A percentile compares a stretch with the other conserved stretches of the same genome.
phyloP scores from a whole-genome alignment of 2,797 vertebrate species.

The Coregonus ussuriensis region DNA sequence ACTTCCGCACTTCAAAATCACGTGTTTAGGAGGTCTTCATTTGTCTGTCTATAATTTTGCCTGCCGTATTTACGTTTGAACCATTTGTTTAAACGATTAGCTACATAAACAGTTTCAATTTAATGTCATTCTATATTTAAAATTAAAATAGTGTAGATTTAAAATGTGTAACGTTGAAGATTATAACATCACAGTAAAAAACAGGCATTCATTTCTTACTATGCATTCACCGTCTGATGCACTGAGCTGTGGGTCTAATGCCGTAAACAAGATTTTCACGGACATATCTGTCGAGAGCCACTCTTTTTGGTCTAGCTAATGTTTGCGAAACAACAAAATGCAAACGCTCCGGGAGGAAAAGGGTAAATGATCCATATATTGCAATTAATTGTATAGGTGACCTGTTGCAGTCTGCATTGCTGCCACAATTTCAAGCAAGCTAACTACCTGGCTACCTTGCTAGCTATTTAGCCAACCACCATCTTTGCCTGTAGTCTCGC shows the following conservation, averaged over 20 bases:
- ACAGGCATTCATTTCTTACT: not conserved
- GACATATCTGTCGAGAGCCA: not conserved
- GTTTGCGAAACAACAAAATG: slow-evolving; percentile 2
- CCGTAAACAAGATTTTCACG: slow-evolving; percentile 3
- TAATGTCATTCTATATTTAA: not conserved
- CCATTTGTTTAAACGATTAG: not conserved
- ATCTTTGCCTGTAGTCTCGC: not conserved
- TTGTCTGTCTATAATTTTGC: not conserved
- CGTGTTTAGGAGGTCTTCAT: not conserved
- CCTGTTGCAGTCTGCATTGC: not conserved
- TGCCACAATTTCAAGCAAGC: not conserved
- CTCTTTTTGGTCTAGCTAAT: not conserved
- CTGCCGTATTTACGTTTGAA: not conserved
- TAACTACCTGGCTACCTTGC: not conserved
- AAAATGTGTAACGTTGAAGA: not conserved
- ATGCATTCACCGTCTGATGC: not conserved
- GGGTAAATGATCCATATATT: not conserved
- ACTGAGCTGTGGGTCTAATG: not conserved
- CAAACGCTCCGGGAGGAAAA: slow-evolving; percentile 1
- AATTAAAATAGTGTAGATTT: not conserved
- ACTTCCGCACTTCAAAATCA: not conserved
- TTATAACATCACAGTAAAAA: not conserved
- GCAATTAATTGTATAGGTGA: not conserved
- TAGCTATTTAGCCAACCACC: not conserved
- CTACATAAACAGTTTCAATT: not conserved